A percentile compares a stretch with the other conserved stretches of the same genome.
phyloP scores from a whole-genome alignment of 2,113 vertebrate genomes.

The Anolis sagrei region DNA sequence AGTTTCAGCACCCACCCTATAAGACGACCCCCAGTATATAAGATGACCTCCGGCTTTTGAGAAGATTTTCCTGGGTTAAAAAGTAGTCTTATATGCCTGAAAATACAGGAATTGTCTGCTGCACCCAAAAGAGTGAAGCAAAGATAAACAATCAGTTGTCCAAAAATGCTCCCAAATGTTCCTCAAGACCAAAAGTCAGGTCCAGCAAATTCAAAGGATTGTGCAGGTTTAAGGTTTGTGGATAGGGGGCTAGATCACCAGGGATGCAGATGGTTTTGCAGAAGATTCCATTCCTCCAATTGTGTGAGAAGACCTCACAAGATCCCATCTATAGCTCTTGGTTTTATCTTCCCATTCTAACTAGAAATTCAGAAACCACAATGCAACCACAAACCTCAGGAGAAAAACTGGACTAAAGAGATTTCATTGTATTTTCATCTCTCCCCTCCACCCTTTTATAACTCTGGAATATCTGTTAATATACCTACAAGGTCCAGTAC shows the following conservation, averaged over 20 bases:
- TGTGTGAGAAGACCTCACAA: not conserved
- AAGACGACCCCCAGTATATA: too few relatives aligned
- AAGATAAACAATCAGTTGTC: not conserved
- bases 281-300: not conserved
- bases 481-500: not conserved
- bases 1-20: too few relatives aligned
- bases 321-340: slow-evolving; percentile 11
- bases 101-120: not conserved
- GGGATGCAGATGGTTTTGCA: not conserved
- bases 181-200: not conserved
- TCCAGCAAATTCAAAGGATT: not conserved
- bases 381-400: slow-evolving; percentile 14
- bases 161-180: not conserved
- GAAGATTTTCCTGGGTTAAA: too few relatives aligned
- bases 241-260: not conserved
- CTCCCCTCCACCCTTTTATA: not conserved
- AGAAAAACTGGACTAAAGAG: slow-evolving; percentile 4
- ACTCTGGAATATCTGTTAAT: not conserved
- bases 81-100: too few relatives aligned
- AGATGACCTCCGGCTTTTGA: too few relatives aligned
- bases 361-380: slow-evolving; percentile 13
- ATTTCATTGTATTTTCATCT: not conserved
- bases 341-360: slow-evolving; percentile 1
- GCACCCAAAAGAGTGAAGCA: not conserved
- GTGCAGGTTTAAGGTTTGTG: not conserved